Conservation (phyloP, 2,113 vertebrate genomes). For the Neomonachus schauinslandi region DNA sequence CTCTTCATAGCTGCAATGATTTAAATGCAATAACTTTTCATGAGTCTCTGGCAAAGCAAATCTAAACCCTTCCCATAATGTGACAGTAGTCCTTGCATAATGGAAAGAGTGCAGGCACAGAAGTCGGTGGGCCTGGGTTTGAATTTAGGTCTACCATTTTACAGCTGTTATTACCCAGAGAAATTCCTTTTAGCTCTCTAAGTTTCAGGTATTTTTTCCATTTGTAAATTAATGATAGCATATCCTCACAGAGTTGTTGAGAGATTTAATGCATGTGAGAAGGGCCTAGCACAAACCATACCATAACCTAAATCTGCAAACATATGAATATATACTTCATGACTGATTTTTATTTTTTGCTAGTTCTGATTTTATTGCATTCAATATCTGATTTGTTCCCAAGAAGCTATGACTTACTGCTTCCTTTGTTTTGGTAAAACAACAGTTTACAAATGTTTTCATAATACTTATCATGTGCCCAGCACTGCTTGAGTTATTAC, state of each 20-base stretch:
- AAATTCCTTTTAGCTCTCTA: neutral
- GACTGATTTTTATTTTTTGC: neutral
- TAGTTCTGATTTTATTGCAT: neutral
- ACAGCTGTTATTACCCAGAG: neutral
- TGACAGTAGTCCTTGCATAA: rapidly evolving
- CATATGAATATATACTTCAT: neutral
- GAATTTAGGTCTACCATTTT: neutral
- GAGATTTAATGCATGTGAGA: neutral
- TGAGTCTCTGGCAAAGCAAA: neutral
- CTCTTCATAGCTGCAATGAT: neutral
- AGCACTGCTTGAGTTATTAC: neutral
- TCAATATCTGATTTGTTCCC: neutral
- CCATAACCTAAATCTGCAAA: neutral
- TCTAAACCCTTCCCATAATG: neutral
- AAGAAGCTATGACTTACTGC: neutral
- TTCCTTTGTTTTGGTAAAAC: neutral
- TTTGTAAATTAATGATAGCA: neutral
- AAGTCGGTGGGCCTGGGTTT: neutral
- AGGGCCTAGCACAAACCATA: neutral
- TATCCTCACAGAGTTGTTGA: neutral
- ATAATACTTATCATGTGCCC: neutral
- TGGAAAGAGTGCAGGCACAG: neutral
- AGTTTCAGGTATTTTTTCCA: neutral
- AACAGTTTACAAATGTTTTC: neutral
- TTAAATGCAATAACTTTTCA: neutral